Conservation (phyloP, 2,797 vertebrate genomes). For the Myotis vivesi region DNA sequence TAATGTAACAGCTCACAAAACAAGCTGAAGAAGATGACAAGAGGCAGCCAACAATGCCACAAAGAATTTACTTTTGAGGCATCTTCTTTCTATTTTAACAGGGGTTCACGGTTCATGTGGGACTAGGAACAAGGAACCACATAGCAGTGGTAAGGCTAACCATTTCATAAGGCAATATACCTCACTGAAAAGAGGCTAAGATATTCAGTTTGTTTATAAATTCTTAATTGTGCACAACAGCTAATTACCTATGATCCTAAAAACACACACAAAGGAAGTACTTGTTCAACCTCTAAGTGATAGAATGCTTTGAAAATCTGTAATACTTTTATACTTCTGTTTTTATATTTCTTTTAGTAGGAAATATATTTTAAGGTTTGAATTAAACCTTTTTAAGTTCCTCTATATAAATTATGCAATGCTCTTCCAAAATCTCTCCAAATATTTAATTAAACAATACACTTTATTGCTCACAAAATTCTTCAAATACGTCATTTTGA, state of each 20-base stretch:
- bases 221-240: background rate
- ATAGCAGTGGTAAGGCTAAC: background rate
- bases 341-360: conserved; percentile 36
- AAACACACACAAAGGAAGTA: background rate
- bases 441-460: conserved; percentile 40
- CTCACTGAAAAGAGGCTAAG: background rate
- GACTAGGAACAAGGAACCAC: background rate
- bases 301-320: background rate
- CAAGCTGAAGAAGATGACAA: background rate
- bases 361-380: background rate
- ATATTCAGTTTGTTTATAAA: conserved; percentile 1
- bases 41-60: background rate
- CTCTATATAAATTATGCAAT: conserved; percentile 30
- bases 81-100: conserved; percentile 36
- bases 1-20: background rate
- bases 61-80: background rate
- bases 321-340: background rate
- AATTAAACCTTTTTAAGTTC: conserved; percentile 31
- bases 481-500: conserved; percentile 38
- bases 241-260: conserved; percentile 15
- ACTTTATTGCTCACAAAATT: conserved; percentile 14
- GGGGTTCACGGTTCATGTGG: background rate
- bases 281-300: background rate
- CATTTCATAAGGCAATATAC: background rate
- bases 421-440: conserved; percentile 36